These are phyloP conservation scores for Echeneis naucrates DNA, from an alignment of 2,797 vertebrate species.

Conservation along the genomic window DNA sequence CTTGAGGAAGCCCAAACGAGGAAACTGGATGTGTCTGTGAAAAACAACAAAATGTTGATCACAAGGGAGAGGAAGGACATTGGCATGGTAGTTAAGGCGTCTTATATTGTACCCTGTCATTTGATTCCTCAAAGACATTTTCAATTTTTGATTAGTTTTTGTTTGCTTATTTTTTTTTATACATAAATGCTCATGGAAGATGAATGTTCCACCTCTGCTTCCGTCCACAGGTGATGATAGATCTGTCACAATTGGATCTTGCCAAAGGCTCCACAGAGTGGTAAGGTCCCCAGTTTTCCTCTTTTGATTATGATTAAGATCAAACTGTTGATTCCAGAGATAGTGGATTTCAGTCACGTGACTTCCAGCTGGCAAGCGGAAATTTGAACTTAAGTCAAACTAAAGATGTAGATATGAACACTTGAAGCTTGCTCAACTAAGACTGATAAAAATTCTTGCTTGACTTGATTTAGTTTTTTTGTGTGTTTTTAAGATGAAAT, in stretches of 20 bases:
- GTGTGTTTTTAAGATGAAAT: no score
- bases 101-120: not conserved
- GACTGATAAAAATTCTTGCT: no score
- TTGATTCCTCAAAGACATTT: not conserved
- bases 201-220: no score
- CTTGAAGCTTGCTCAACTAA: no score
- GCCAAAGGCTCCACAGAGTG: slow-evolving; percentile 89
- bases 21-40: slow-evolving; percentile 92
- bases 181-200: no score
- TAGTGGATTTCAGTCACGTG: no score
- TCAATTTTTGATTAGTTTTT: not conserved
- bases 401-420: no score
- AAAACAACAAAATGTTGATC: slow-evolving; percentile 90
- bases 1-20: slow-evolving; percentile 87
- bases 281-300: slow-evolving; percentile 74
- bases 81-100: slow-evolving; percentile 86
- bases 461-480: no score
- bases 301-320: not conserved
- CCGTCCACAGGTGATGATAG: slow-evolving; percentile 87
- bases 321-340: not conserved
- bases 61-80: slow-evolving; percentile 92
- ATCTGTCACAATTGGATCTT: slow-evolving; percentile 90
- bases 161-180: slow-evolving; percentile 4
- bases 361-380: no score
- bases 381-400: no score